These are phyloP conservation scores for Sipha maydis DNA, from an alignment of 2,888 invertebrate genomes.

Conservation along the genomic window DNA sequence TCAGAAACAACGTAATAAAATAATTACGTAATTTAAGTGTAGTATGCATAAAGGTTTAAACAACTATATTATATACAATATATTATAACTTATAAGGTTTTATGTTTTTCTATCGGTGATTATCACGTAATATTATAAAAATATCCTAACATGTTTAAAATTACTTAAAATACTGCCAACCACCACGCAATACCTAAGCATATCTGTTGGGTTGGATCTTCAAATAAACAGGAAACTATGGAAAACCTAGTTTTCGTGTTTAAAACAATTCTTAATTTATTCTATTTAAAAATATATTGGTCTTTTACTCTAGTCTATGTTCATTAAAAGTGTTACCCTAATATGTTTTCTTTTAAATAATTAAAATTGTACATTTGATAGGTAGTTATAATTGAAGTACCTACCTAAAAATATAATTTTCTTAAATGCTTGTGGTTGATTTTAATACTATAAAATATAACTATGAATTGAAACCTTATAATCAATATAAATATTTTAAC, in stretches of 20 bases:
- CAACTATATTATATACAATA: background rate
- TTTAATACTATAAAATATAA: too few relatives aligned
- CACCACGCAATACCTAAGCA: conserved; percentile 23
- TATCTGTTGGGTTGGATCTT: conserved; percentile 34
- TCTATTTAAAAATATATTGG: background rate
- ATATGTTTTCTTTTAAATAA: background rate
- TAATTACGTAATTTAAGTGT: background rate
- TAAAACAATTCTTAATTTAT: background rate
- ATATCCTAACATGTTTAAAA: conserved; percentile 16
- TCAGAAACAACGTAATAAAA: too few relatives aligned
- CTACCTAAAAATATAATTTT: too few relatives aligned
- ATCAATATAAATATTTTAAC: too few relatives aligned
- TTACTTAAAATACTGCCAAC: conserved; percentile 9
- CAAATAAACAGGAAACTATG: conserved; percentile 16
- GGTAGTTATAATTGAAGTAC: too few relatives aligned
- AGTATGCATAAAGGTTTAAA: background rate
- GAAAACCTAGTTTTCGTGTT: conserved; percentile 15
- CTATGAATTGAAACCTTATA: too few relatives aligned
- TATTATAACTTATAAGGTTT: background rate
- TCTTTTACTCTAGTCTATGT: background rate
- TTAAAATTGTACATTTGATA: background rate
- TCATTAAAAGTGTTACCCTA: background rate
- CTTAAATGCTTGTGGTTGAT: too few relatives aligned
- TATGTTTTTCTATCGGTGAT: conserved; percentile 1
- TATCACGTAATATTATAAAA: conserved; percentile 38